phyloP scores from a whole-genome alignment of 2,113 vertebrate genomes.

The Gallinago media region DNA sequence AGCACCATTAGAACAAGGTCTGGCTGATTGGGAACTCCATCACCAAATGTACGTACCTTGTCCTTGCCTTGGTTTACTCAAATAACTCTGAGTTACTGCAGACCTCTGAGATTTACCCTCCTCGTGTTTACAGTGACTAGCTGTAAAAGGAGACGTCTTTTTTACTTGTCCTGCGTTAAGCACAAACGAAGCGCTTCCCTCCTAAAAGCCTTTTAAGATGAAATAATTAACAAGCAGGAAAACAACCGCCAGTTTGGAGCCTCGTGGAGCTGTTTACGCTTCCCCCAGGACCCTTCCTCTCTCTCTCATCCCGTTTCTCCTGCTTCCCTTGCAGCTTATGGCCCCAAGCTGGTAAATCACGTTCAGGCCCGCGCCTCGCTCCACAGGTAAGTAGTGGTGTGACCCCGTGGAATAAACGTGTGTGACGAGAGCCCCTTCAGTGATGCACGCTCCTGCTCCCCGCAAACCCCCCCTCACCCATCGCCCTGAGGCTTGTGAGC shows the following conservation, averaged over 20 bases:
- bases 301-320: neutral
- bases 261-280: neutral
- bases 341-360: neutral
- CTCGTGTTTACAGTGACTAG: neutral
- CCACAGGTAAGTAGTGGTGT: neutral
- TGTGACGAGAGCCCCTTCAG: neutral
- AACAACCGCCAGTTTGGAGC: neutral
- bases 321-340: neutral
- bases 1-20: neutral
- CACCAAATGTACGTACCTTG: neutral
- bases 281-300: neutral
- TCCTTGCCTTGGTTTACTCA: neutral
- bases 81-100: neutral
- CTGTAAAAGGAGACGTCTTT: neutral
- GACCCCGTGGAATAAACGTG: neutral
- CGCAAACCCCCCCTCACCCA: too few relatives aligned
- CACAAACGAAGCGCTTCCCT: neutral
- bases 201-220: neutral
- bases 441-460: neutral
- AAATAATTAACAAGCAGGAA: constrained; percentile 15
- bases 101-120: neutral
- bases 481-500: neutral
- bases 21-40: neutral
- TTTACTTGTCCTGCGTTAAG: neutral
- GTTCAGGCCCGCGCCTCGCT: neutral